Evolutionary conservation across 2,797 vertebrate genomes (phyloP).

Genomic region (Enteromius paludinosus): DNA sequence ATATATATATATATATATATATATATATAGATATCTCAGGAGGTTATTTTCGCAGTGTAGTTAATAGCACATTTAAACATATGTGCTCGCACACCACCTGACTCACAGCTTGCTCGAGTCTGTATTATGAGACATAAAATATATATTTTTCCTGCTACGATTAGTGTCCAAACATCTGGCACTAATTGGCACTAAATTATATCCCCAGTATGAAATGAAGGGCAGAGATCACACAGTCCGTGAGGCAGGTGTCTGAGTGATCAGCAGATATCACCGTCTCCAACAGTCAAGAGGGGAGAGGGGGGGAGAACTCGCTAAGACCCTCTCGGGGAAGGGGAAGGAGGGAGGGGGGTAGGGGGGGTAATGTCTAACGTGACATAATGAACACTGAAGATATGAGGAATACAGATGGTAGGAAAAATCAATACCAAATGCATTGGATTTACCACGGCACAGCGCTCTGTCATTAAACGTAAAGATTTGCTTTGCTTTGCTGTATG

Average conservation of each 20-base stretch:
- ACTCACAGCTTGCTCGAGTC: neutral
- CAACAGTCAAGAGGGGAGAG: slow-evolving; percentile 51
- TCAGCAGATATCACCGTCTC: slow-evolving; percentile 58
- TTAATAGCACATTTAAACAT: neutral
- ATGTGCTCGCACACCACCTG: neutral
- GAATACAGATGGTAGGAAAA: slow-evolving; percentile 58
- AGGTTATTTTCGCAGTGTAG: neutral
- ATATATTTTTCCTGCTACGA: slow-evolving; percentile 44
- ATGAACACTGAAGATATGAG: slow-evolving; percentile 68
- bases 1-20: no score
- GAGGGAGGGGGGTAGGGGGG: slow-evolving; percentile 67
- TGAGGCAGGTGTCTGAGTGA: slow-evolving; percentile 50
- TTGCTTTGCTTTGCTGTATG: slow-evolving; percentile 56
- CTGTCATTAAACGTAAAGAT: slow-evolving; percentile 62
- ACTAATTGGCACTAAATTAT: slow-evolving; percentile 60
- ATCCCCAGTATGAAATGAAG: slow-evolving; percentile 56
- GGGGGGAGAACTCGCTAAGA: slow-evolving; percentile 51
- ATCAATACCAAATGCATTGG: slow-evolving; percentile 64
- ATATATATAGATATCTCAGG: neutral
- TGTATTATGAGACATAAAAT: slow-evolving; percentile 34
- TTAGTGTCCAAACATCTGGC: slow-evolving; percentile 62
- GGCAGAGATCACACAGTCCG: slow-evolving; percentile 51
- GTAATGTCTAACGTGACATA: slow-evolving; percentile 71
- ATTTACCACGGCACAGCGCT: slow-evolving; percentile 56
- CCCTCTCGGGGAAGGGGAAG: slow-evolving; percentile 43